Evolutionary conservation across 2,113 vertebrate genomes (phyloP).

Genomic region (Lasiurus borealis): DNA sequence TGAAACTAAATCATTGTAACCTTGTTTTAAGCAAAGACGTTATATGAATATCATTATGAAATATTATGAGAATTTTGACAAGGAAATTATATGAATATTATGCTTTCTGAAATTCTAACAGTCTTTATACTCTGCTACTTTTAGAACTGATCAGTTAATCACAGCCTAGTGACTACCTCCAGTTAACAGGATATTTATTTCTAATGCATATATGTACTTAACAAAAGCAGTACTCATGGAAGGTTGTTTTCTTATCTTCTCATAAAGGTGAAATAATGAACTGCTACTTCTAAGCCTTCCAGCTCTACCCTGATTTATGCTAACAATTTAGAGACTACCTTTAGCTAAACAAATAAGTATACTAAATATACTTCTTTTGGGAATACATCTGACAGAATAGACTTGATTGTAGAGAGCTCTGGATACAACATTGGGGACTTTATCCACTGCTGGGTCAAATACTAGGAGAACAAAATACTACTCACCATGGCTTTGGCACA

Average conservation of each 20-base stretch:
- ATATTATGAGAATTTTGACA: conserved; percentile 2
- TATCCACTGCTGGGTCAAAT: neutral
- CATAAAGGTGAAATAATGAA: neutral
- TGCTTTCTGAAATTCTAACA: neutral
- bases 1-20: conserved; percentile 9
- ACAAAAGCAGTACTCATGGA: neutral
- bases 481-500: neutral
- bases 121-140: neutral
- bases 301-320: neutral
- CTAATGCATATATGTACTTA: neutral
- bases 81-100: neutral
- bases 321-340: neutral
- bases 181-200: neutral
- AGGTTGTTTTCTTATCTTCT: conserved; percentile 32
- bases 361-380: neutral
- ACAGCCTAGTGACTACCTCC: neutral
- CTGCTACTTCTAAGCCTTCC: neutral
- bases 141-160: conserved; percentile 15
- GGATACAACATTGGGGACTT: neutral
- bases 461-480: neutral
- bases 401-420: neutral
- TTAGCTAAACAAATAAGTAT: neutral
- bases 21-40: conserved; percentile 35
- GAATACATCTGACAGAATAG: neutral
- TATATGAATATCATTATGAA: neutral